phyloP scores from a whole-genome alignment of 2,888 invertebrate species.

The Gibbula magus region DNA sequence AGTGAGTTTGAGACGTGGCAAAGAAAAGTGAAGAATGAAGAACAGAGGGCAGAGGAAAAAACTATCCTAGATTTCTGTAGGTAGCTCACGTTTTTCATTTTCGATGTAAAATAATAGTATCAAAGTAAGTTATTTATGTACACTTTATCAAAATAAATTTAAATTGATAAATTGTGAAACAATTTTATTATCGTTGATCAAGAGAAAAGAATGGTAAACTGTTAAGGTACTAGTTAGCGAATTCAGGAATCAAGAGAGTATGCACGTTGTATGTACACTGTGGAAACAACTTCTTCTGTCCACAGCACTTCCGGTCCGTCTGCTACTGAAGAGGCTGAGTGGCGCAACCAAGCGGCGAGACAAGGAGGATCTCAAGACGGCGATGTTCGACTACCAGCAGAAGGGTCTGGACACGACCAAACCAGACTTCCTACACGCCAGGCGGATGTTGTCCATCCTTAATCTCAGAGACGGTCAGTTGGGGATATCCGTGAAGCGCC shows the following conservation, averaged over 20 bases:
- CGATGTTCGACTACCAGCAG: slow-evolving; percentile 13
- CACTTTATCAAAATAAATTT: no score
- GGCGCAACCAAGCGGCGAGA: slow-evolving; percentile 8
- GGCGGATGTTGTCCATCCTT: slow-evolving; percentile 7
- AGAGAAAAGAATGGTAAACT: no score
- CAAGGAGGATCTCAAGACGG: slow-evolving; percentile 18
- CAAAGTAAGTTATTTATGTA: no score
- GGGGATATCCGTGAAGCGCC: no score
- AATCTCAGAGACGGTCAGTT: slow-evolving; percentile 26
- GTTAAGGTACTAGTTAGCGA: no score
- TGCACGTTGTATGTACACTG: no score
- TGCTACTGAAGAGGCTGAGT: slow-evolving; percentile 8
- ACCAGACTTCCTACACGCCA: not conserved
- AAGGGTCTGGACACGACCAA: not conserved
- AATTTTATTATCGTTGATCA: no score
- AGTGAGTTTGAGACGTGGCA: not conserved
- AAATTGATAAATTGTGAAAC: no score
- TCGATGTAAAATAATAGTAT: no score
- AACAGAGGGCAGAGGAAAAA: not conserved
- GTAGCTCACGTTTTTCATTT: no score
- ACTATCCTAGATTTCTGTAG: not conserved
- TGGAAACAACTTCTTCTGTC: no score
- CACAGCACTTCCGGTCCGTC: not conserved
- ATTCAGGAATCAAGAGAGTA: no score
- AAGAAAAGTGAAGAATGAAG: not conserved